Conservation (phyloP, 2,888 invertebrate species). For the Philonicus albiceps region DNA sequence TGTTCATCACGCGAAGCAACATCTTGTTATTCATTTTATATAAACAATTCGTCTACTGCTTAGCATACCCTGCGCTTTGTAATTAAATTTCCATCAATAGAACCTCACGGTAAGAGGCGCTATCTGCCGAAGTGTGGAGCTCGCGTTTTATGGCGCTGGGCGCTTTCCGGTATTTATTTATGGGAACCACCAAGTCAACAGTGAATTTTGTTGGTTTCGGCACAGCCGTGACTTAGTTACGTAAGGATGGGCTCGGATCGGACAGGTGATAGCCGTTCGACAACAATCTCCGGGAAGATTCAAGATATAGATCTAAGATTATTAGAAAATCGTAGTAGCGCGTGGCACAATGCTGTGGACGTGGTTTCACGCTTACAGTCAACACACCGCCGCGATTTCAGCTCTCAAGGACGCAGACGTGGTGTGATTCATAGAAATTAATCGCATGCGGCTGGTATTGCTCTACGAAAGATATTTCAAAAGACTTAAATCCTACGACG, state of each 20-base stretch:
- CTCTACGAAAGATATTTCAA: neutral
- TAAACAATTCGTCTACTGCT: neutral
- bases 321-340: neutral
- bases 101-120: neutral
- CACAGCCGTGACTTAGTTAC: neutral
- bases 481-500: neutral
- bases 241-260: neutral
- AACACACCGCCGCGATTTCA: neutral
- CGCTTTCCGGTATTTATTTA: neutral
- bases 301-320: neutral
- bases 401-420: constrained; percentile 11
- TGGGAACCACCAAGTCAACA: neutral
- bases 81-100: constrained; percentile 13
- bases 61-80: neutral
- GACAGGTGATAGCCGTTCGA: neutral
- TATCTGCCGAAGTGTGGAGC: neutral
- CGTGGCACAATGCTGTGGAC: neutral
- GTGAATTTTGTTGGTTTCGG: neutral
- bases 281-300: constrained; percentile 13
- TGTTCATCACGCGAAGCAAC: neutral
- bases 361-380: neutral
- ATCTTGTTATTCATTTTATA: neutral
- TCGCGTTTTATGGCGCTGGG: neutral
- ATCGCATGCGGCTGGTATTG: neutral
- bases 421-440: neutral